Conservation (phyloP, 2,113 vertebrate species). For the Brachyhypopomus gauderio region DNA sequence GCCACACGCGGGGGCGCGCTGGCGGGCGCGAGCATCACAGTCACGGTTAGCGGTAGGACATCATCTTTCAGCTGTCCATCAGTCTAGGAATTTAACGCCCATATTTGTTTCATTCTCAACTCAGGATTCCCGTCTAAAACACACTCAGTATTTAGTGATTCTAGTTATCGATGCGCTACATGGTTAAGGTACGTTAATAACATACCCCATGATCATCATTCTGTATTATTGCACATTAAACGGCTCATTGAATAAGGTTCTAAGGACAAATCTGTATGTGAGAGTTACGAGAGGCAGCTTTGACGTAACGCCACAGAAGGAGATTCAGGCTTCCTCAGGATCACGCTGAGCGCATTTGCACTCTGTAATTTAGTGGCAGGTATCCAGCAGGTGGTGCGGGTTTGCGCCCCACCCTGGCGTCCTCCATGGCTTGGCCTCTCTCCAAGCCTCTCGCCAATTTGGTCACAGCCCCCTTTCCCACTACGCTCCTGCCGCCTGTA, state of each 20-base stretch:
- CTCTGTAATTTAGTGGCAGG: constrained; percentile 5
- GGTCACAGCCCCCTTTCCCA: background rate
- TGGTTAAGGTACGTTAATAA: no score
- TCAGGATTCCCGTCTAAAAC: background rate
- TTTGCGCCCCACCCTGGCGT: constrained; percentile 20
- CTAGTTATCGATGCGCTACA: background rate
- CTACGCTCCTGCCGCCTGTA: background rate
- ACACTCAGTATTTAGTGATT: background rate
- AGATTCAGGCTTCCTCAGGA: background rate
- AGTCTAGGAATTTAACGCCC: background rate
- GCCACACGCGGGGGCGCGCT: constrained; percentile 26
- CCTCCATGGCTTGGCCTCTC: background rate
- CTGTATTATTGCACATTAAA: no score
- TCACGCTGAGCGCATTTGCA: background rate
- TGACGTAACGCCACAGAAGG: background rate
- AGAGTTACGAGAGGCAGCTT: background rate
- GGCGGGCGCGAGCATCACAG: constrained; percentile 16
- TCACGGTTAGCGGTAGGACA: constrained; percentile 22
- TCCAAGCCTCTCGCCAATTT: background rate
- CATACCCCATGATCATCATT: no score
- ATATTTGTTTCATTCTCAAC: background rate
- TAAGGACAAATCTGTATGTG: no score
- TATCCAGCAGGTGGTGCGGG: constrained; percentile 23
- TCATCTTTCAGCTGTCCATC: background rate
- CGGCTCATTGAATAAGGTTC: no score